phyloP scores from a whole-genome alignment of 2,888 invertebrate species.

The Drosophila macrospina region DNA sequence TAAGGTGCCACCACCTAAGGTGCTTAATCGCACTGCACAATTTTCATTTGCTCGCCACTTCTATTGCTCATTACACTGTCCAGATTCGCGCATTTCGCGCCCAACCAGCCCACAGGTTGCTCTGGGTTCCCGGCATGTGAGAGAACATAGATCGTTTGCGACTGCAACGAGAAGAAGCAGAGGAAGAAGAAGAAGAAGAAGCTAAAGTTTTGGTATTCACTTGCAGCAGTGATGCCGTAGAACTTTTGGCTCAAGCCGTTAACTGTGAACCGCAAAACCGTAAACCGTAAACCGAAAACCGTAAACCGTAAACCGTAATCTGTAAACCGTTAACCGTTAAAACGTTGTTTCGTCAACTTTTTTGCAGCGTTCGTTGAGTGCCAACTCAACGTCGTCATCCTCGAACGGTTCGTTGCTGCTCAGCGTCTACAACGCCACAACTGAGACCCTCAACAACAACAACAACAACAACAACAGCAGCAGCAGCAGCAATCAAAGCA shows the following conservation, averaged over 20 bases:
- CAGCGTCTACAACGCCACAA: slow-evolving; percentile 67
- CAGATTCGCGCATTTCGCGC: slow-evolving; percentile 45
- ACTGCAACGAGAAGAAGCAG: too few species aligned
- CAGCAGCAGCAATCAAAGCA: slow-evolving; percentile 50
- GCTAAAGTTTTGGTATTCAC: slow-evolving; percentile 22
- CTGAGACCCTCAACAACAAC: slow-evolving; percentile 55
- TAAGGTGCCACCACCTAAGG: not conserved
- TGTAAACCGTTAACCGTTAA: slow-evolving; percentile 1
- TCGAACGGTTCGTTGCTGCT: slow-evolving; percentile 81
- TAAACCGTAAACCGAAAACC: not conserved
- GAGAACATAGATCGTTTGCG: slow-evolving; percentile 13
- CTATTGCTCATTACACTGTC: slow-evolving; percentile 57
- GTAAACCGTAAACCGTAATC: not conserved
- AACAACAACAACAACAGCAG: slow-evolving; percentile 49
- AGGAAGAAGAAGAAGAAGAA: too few species aligned
- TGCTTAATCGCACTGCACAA: slow-evolving; percentile 27
- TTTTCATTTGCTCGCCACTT: slow-evolving; percentile 39
- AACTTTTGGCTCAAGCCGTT: not conserved
- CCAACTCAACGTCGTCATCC: slow-evolving; percentile 71
- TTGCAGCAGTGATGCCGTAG: slow-evolving; percentile 19
- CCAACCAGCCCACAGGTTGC: not conserved
- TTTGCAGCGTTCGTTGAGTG: slow-evolving; percentile 80
- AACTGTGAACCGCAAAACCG: not conserved
- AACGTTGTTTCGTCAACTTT: slow-evolving; percentile 1
- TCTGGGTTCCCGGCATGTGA: not conserved